A percentile compares a stretch with the other conserved stretches of the same genome.
Conservation (phyloP, 2,113 vertebrate genomes). For the Micromys minutus region DNA sequence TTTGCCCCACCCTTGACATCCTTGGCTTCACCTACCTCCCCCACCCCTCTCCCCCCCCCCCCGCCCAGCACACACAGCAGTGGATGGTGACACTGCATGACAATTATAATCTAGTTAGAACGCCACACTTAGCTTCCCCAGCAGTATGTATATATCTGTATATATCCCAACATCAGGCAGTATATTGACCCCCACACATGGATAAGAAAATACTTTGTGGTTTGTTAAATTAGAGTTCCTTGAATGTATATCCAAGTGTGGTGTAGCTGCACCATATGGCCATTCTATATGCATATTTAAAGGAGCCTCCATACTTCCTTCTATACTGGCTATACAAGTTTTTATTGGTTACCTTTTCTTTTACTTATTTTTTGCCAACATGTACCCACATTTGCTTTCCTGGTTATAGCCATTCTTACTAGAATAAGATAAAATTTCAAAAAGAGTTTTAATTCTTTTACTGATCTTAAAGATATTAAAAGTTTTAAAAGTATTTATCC, state of each 20-base stretch:
- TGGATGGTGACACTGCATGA: too few species aligned
- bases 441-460: not conserved
- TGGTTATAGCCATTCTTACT: not conserved
- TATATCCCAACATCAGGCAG: too few species aligned
- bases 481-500: not conserved
- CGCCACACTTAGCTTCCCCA: too few species aligned
- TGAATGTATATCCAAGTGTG: not conserved
- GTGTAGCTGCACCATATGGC: not conserved
- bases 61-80: too few species aligned
- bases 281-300: not conserved
- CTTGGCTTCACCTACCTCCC: too few species aligned
- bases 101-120: too few species aligned
- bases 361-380: not conserved
- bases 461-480: not conserved
- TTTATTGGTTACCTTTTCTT: too few species aligned
- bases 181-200: too few species aligned
- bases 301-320: not conserved
- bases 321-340: not conserved
- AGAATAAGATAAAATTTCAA: not conserved
- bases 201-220: not conserved
- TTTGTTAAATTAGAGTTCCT: not conserved
- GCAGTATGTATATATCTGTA: too few species aligned
- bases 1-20: too few species aligned
- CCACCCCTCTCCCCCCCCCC: too few species aligned
- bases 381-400: not conserved